These are phyloP conservation scores for Ivindomyrus marchei DNA, from an alignment of 2,113 vertebrate genomes.

Conservation along the genomic window DNA sequence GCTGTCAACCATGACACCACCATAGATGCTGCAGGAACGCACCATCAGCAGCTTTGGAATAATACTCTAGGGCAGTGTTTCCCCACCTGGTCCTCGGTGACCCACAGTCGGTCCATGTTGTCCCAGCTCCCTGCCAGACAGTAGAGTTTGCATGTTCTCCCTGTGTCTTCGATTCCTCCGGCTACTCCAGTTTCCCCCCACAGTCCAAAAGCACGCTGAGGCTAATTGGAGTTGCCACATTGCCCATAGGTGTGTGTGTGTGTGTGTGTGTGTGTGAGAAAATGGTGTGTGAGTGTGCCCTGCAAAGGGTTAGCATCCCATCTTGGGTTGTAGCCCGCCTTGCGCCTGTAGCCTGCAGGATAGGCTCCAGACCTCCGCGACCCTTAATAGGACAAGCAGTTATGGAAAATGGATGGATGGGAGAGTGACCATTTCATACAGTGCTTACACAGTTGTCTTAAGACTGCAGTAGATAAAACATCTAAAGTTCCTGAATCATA, in stretches of 20 bases:
- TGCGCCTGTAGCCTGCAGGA: background rate
- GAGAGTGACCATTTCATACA: background rate
- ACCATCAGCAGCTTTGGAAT: background rate
- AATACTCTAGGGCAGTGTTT: background rate
- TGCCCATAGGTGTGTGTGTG: background rate
- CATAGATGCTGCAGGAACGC: too few species aligned
- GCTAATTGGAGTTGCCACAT: background rate
- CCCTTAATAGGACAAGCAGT: background rate
- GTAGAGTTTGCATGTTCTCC: background rate
- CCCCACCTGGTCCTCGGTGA: background rate
- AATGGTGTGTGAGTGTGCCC: background rate
- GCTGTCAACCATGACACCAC: background rate
- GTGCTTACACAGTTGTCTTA: background rate
- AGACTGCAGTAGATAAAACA: background rate
- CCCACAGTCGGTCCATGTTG: background rate
- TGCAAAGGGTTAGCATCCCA: background rate
- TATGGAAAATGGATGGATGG: background rate
- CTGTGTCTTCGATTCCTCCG: background rate
- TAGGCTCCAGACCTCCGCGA: background rate
- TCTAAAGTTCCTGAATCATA: background rate
- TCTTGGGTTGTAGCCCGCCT: background rate
- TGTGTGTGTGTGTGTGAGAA: background rate
- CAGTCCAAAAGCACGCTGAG: background rate
- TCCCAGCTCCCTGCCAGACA: background rate
- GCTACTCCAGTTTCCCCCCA: background rate